Base-by-base conservation (phyloP, 2,888 invertebrate species). In the Acleris holmiana region DNA sequence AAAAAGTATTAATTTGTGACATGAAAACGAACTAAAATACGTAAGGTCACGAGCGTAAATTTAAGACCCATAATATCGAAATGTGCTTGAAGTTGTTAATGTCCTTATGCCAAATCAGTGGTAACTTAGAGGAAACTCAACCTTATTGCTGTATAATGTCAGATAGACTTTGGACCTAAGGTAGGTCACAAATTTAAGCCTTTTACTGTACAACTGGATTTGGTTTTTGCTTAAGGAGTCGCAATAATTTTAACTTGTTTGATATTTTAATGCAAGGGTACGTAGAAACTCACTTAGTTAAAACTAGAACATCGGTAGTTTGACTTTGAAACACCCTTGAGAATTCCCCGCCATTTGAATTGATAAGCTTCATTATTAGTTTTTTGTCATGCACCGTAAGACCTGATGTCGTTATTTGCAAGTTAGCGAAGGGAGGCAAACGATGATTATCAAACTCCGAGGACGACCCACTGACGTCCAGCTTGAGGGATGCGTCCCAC, bases 371-470 rank as follows among this genome's bases (percentile, higher is more conserved):
- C 84, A 94, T 94, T 0, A 97, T 86, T 69, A 94, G 88, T 46
- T 93, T 93, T 71, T 96, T 95, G 59, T 96, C 94, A 21, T 89
- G 87, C 68, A 91, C 89, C 2, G 89, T 79, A 19, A 98, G 87
- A 13, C 97, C 97, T 0, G 98, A 97, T 0, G 96, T 95, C 1
- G 96, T 96, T 2, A 98, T 94, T 73, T 94, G 94, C 1, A 98
- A 89, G 62, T 96, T 96, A 68, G 95, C 94, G 82, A 99, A 98
- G 0, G 96, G 91, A 0, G 96, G 96, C 79, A 94, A 71, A 15
- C 84, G 87, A 71, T 94, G 90, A 55, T 86, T 82, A 17, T 94
- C 79, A 77, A 97, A 98, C 59, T 94, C 93, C 0, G 88, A 68
- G 68, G 96, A 95, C 0, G 93, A 89, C 0, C 95, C 96, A 51